Base-by-base conservation (phyloP, 2,797 vertebrate species). In the Sphaeramia orbicularis region DNA sequence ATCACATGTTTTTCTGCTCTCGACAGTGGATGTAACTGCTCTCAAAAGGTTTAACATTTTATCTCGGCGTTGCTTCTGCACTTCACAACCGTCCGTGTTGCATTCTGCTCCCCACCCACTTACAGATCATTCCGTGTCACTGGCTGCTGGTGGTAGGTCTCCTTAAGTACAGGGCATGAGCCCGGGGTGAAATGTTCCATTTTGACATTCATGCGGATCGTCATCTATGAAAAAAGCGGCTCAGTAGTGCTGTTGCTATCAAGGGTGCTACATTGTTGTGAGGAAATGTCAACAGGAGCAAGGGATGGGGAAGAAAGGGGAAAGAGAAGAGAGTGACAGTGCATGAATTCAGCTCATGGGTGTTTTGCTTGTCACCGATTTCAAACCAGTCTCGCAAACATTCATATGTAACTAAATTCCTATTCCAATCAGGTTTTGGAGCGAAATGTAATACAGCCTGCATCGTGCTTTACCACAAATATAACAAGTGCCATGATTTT, bases 181-280 rank as follows among this genome's bases (percentile, higher is more conserved):
- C 87, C 84, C 5, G 16, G 71, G 87, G 85, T 86, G 81, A 88
- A 86, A 76, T 81, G 73, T 83, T 91, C 65, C 65, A 65, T 86
- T 91, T 62, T 84, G 76, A 87, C 65, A 74, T 83, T 78, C 65
- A 78, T 62, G 51, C 2, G 1, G 32, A 59, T 74, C 12, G 16
- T 76, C 74, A 64, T 88, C 44, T 70, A 59, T 59, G 47, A 57
- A 77, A 81, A 76, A 81, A 78, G 55, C 12, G 10, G 7, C 55
- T 79, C n/a, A 16, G 74, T 36, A 9, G 66, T 21, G 18, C 30
- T 12, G 21, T 44, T 52, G 53, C 70, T 52, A 43, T 73, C 57
- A 62, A 59, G 12, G 18, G 68, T 21, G 62, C 43, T 15, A 50
- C 65, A 52, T 65, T 86, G 54, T 72, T 77, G 54, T 36, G 50